These are phyloP conservation scores for Drosophila siamana DNA, from an alignment of 2,888 invertebrate species.

Conservation along the genomic window DNA sequence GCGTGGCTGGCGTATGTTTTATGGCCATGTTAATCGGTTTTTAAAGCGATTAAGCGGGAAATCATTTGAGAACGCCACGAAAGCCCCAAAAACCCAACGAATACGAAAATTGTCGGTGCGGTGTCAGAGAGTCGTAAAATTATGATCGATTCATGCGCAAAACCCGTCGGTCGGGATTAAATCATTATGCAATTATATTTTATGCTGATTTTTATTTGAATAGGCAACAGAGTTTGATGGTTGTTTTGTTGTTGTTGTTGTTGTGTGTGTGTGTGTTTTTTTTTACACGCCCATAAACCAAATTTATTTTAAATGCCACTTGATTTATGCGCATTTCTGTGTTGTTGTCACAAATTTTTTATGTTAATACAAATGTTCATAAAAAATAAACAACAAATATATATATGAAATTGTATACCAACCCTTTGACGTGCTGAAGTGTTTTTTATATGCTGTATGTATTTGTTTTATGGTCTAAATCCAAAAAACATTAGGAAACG, in stretches of 20 bases:
- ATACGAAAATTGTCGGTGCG: neutral
- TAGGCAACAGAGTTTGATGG: conserved; percentile 52
- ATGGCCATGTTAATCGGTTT: conserved; percentile 67
- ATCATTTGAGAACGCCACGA: conserved; percentile 24
- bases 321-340: conserved; percentile 58
- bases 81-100: neutral
- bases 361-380: conserved; percentile 54
- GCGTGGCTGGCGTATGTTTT: conserved; percentile 38
- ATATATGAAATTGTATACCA: conserved; percentile 60
- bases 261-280: conserved; percentile 10
- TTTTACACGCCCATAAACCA: conserved; percentile 36
- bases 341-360: conserved; percentile 27
- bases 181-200: conserved; percentile 71
- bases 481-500: conserved; percentile 51
- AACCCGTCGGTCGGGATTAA: conserved; percentile 60
- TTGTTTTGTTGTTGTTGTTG: neutral
- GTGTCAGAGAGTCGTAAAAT: conserved; percentile 43
- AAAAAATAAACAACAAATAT: conserved; percentile 61
- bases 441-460: conserved; percentile 17
- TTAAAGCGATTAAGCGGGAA: conserved; percentile 67
- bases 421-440: conserved; percentile 54
- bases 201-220: conserved; percentile 47
- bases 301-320: conserved; percentile 60
- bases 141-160: conserved; percentile 74
- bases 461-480: conserved; percentile 61